Evolutionary conservation across 2,797 vertebrate species (phyloP).

Genomic region (Clamator glandarius): DNA sequence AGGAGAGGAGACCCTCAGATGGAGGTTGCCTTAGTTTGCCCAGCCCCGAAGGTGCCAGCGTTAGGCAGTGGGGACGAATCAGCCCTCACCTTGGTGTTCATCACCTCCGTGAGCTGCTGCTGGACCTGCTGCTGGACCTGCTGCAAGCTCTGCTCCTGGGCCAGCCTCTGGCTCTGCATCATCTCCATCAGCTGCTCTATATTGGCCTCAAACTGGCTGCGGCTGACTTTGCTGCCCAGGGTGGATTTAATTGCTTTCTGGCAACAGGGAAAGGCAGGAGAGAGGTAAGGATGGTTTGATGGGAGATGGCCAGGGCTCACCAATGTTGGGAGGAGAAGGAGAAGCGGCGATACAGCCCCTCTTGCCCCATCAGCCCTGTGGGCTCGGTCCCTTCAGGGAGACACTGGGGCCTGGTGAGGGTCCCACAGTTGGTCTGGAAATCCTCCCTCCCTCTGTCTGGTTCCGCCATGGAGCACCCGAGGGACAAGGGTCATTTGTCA

Average conservation of each 20-base stretch:
- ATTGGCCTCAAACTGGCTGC: constrained; percentile 78
- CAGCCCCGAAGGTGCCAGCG: background rate
- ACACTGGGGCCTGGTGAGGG: background rate
- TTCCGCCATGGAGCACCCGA: background rate
- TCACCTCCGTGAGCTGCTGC: constrained; percentile 78
- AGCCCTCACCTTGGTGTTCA: constrained; percentile 84
- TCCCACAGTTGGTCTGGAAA: background rate
- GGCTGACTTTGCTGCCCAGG: constrained; percentile 83
- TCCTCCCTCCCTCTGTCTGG: background rate
- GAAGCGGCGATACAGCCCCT: background rate
- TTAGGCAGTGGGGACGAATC: accelerated
- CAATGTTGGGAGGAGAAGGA: accelerated
- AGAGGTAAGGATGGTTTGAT: accelerated
- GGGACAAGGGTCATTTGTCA: background rate
- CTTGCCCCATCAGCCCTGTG: accelerated
- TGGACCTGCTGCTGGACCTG: constrained; percentile 78
- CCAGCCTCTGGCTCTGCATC: constrained; percentile 77
- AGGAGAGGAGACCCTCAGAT: background rate
- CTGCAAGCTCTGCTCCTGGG: constrained; percentile 85
- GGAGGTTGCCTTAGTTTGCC: background rate
- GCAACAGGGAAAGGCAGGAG: background rate
- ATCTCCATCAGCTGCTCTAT: constrained; percentile 84
- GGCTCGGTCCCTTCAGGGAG: accelerated
- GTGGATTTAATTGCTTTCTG: constrained; percentile 82
- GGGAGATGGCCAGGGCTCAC: background rate